Evolutionary conservation across 1,140 invertebrate species (phyloP), one percentile per base, ranked within the genome.

Genomic region (Calliopsis andreniformis): DNA sequence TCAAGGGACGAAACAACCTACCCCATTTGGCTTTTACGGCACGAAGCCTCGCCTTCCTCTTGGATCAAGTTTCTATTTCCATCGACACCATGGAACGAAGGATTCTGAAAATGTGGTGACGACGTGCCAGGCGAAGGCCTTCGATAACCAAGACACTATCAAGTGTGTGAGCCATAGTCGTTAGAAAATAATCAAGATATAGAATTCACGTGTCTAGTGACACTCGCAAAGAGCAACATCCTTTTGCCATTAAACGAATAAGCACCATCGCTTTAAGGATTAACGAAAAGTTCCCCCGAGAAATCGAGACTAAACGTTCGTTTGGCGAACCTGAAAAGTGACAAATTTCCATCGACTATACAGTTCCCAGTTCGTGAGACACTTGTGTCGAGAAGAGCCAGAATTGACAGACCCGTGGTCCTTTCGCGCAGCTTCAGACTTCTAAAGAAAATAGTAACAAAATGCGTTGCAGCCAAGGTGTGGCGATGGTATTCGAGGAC

Each of bases 401-500:
- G 10, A n/a, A n/a, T n/a, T n/a, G n/a, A 16, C 25, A 25, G 7
- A 47, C 12, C n/a, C 18, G 39, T 20, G 14, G 49, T 25, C 28
- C 6, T 47, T 58, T 67, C 51, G 28, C 39, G 39, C 25, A n/a
- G 28, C 49, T 45, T 39, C 16, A 63, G n/a, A 51, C 67, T 10
- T 28, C 7, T 4, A 32, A 45, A 45, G 32, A 69, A 59, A 77
- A 64, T 72, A 62, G 59, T 51, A 79, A 83, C 90, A 92, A 92
- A 68, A 92, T 92, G 91, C 90, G 83, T 89, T 87, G 86, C 86
- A 88, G 86, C 78, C 89, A 87, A 85, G 87, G 84, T 39, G 82
- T 89, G 91, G 89, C 89, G 79, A 92, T 92, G 91, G 80, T 92
- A 86, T 92, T 90, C 89, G 88, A 91, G 79, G 91, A 92, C 86